phyloP scores from a whole-genome alignment of 2,888 invertebrate genomes.

The Papilio protenor region DNA sequence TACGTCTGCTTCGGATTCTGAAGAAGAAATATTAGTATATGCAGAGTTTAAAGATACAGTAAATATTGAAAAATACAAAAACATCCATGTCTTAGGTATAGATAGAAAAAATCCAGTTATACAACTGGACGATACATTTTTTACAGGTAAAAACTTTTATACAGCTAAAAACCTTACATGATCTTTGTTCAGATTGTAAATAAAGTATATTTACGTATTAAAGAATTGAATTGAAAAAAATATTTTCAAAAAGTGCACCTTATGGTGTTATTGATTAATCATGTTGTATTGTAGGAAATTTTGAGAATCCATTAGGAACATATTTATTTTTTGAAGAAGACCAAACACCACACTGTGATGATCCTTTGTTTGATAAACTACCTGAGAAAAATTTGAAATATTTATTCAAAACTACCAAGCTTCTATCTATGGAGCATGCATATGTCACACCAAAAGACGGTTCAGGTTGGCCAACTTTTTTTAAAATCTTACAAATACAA shows the following conservation, averaged over 20 bases:
- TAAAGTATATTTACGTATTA: no score
- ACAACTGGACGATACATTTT: conserved; percentile 88
- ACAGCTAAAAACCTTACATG: not conserved
- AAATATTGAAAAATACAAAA: conserved; percentile 77
- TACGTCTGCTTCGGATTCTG: conserved; percentile 64
- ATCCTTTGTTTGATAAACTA: conserved; percentile 83
- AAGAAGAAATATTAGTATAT: conserved; percentile 85
- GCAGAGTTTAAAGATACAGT: conserved; percentile 84
- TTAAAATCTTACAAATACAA: conserved; percentile 19
- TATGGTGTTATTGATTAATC: not conserved
- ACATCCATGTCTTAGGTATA: conserved; percentile 85
- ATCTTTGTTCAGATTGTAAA: no score
- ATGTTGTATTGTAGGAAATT: conserved; percentile 81
- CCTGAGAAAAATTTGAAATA: conserved; percentile 85
- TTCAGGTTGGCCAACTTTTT: conserved; percentile 53
- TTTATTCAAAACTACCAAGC: conserved; percentile 86
- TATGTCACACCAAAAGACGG: conserved; percentile 83
- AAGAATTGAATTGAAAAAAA: no score
- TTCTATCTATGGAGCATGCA: conserved; percentile 87
- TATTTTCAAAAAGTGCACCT: not conserved
- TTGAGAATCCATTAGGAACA: conserved; percentile 88
- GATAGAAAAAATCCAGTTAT: conserved; percentile 86
- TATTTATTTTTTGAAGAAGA: conserved; percentile 89
- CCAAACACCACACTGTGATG: conserved; percentile 70
- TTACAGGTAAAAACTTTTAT: conserved; percentile 70